A percentile compares a stretch with the other conserved stretches of the same genome.
Evolutionary conservation across 53 echinoderm and acorn worm genomes (phyloP).

Genomic region (Mesocentrotus franciscanus): DNA sequence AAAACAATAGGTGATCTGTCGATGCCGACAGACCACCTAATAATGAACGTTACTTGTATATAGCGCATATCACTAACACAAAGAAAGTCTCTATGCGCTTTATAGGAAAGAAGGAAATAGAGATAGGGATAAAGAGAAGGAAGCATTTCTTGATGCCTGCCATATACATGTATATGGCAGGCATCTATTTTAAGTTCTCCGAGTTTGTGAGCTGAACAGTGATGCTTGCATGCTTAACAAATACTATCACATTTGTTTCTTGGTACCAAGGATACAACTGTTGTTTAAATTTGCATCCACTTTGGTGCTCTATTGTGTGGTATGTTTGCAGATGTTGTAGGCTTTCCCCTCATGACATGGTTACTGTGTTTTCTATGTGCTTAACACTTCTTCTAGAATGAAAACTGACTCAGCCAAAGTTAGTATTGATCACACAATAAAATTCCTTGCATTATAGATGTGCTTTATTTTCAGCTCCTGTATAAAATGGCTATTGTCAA

Average conservation of each 20-base stretch:
- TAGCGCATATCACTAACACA: too few species aligned
- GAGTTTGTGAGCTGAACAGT: neutral
- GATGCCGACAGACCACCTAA: too few species aligned
- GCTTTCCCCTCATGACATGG: neutral
- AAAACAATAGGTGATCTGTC: too few species aligned
- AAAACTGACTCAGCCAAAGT: neutral
- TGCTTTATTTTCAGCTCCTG: neutral
- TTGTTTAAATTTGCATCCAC: slow-evolving; percentile 25
- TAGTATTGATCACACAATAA: neutral
- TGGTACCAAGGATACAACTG: neutral
- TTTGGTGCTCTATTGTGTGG: neutral
- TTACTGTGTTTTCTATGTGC: neutral
- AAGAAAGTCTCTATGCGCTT: too few species aligned
- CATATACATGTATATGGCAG: neutral
- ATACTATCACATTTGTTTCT: neutral
- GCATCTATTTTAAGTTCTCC: neutral
- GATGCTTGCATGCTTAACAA: neutral
- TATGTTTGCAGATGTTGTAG: slow-evolving; percentile 19
- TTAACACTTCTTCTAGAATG: neutral
- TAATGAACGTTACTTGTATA: too few species aligned
- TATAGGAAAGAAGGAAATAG: too few species aligned
- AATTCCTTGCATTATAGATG: neutral
- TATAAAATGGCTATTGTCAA: too few species aligned
- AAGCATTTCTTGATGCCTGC: neutral
- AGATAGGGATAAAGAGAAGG: too few species aligned